phyloP scores from a whole-genome alignment of 2,113 vertebrate genomes.

The Rhinopomastus cyanomelas region DNA sequence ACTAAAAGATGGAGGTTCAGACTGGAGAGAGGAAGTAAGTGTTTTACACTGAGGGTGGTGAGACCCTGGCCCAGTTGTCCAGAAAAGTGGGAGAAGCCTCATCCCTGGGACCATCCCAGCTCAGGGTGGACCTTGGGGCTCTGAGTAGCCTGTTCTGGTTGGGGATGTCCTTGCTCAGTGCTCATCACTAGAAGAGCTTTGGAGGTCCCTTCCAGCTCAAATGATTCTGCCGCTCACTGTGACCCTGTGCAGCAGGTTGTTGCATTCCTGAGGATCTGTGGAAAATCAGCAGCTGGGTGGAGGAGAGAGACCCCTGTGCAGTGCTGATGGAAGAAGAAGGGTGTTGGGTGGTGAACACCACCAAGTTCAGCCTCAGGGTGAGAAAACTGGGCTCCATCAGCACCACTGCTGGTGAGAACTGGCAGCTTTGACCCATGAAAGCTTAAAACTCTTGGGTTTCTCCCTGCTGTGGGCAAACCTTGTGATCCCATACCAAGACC shows the following conservation, averaged over 20 bases:
- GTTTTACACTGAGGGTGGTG: background rate
- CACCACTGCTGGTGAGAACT: accelerated
- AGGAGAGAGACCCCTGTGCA: background rate
- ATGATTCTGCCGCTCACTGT: background rate
- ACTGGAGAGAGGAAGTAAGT: background rate
- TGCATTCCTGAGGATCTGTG: background rate
- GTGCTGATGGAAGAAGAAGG: too few species aligned
- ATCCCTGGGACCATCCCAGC: background rate
- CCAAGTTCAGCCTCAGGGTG: background rate
- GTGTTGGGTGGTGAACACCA: accelerated
- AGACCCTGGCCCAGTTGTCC: background rate
- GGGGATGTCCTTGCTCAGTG: background rate
- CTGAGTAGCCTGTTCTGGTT: background rate
- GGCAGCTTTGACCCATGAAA: background rate
- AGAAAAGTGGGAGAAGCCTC: background rate
- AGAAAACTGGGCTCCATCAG: accelerated
- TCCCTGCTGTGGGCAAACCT: background rate
- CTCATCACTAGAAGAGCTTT: background rate
- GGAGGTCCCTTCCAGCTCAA: background rate
- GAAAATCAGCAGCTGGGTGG: background rate
- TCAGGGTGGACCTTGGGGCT: background rate
- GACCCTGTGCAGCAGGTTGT: accelerated
- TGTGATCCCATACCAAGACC: background rate
- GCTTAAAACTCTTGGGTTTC: accelerated
- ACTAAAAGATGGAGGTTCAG: background rate